Percentiles rank a stretch among this genome's conserved stretches.
Evolutionary conservation across 2,113 vertebrate genomes (phyloP).

Genomic region (Hippocampus mohnikei): DNA sequence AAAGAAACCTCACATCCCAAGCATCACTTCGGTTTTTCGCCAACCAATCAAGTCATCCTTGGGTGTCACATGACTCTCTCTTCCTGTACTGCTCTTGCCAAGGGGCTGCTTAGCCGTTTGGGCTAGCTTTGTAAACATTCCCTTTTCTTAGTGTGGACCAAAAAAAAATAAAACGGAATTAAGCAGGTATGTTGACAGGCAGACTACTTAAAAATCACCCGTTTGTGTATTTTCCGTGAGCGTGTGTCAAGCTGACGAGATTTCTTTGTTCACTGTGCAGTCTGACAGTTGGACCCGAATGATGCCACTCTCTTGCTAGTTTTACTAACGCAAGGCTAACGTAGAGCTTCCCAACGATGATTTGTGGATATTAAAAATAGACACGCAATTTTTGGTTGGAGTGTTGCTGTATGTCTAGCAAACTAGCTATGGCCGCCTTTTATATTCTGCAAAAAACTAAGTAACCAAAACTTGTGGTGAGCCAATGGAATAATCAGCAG

Average conservation of each 20-base stretch:
- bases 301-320: neutral
- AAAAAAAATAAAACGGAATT: neutral
- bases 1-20: constrained; percentile 23
- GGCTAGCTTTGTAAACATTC: neutral
- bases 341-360: no score
- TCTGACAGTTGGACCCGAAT: neutral
- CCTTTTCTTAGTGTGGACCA: neutral
- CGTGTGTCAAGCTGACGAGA: neutral
- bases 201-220: neutral
- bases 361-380: neutral
- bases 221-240: neutral
- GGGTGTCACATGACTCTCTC: constrained; percentile 25
- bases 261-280: neutral
- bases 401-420: no score
- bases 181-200: neutral
- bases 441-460: neutral
- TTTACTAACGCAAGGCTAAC: neutral
- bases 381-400: neutral
- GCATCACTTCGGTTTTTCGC: neutral
- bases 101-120: constrained; percentile 4
- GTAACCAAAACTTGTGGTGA: neutral
- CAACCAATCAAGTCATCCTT: constrained; percentile 23
- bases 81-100: neutral
- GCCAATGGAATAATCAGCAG: neutral
- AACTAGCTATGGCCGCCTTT: neutral